Base-by-base conservation (phyloP, 2,888 invertebrate species). In the Hesperia comma region DNA sequence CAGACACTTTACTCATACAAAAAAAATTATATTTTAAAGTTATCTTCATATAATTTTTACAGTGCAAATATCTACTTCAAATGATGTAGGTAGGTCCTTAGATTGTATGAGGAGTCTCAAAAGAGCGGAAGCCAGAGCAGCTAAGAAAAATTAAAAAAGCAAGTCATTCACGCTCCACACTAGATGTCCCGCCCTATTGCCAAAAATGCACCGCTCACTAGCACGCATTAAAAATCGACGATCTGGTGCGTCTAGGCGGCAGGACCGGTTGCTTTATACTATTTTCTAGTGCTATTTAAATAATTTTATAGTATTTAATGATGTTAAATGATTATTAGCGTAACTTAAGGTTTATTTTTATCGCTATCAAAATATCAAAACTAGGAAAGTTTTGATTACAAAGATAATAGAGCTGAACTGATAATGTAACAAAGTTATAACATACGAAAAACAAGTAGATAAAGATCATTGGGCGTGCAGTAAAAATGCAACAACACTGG, bases 191-290 rank as follows among this genome's bases (percentile, higher is more conserved):
- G 33, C 85, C 79, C 83, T 84, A 85, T 88, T 85, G 83, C 85
- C 87, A 81, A 88, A 88, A 87, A 85, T 86, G 82, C 85, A 83
- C 78, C 75, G 72, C 80, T 81, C 79, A 80, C 76, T 71, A 79
- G 69, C 77, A 82, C 81, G 80, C 83, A 83, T 86, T 86, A 84
- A 85, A 86, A 86, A 85, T 82, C 81, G 80, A 79, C 81, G 78
- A 78, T 77, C 74, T 73, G 12, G 62, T 40, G 66, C 83, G 75
- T 78, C 71, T 69, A 6, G 14, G 62, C 72, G 68, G 84, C 78
- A 40, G 40, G 68, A 64, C 71, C 68, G 40, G 55, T 61, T 43
- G 26, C 37, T 56, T 62, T 68, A 46, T 54, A 19, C 15, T 51
- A 56, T 56, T 41, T 53, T 15, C 41, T 54, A 32, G 21, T 15